A percentile compares a stretch with the other conserved stretches of the same genome.
These are phyloP conservation scores for Cataglyphis cursor DNA, from an alignment of 2,888 invertebrate species.

Conservation along the genomic window DNA sequence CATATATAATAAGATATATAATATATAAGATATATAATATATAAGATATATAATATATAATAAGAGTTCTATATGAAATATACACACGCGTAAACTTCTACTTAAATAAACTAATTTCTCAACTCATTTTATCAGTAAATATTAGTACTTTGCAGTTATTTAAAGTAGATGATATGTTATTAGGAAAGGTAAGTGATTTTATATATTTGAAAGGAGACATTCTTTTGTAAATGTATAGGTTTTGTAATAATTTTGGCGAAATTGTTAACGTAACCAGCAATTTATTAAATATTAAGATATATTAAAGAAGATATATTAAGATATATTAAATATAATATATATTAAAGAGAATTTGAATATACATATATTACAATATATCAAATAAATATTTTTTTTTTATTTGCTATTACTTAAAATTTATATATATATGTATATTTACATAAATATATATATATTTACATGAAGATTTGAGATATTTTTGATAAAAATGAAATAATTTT, in stretches of 20 bases:
- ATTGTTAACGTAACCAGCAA: not conserved
- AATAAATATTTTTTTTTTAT: not conserved
- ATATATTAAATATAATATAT: not conserved
- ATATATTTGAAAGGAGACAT: too few species aligned
- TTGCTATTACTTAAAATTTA: constrained; percentile 4
- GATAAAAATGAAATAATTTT: constrained; percentile 78
- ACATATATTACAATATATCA: not conserved
- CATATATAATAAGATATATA: not conserved
- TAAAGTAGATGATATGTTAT: too few species aligned
- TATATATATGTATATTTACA: not conserved
- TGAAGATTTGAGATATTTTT: constrained; percentile 61
- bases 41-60: too few species aligned
- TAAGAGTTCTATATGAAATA: too few species aligned
- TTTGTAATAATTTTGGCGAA: too few species aligned
- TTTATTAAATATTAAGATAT: not conserved
- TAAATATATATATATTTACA: not conserved
- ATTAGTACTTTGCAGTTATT: too few species aligned
- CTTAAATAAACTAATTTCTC: too few species aligned
- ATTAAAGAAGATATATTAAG: not conserved
- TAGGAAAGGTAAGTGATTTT: too few species aligned
- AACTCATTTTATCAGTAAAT: too few species aligned
- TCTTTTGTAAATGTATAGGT: too few species aligned
- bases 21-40: too few species aligned
- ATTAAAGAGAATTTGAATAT: not conserved
- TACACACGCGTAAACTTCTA: too few species aligned